Percentiles rank a stretch among this genome's conserved stretches.
These are phyloP conservation scores for Chionis minor DNA, from an alignment of 2,113 vertebrate species.

Conservation along the genomic window DNA sequence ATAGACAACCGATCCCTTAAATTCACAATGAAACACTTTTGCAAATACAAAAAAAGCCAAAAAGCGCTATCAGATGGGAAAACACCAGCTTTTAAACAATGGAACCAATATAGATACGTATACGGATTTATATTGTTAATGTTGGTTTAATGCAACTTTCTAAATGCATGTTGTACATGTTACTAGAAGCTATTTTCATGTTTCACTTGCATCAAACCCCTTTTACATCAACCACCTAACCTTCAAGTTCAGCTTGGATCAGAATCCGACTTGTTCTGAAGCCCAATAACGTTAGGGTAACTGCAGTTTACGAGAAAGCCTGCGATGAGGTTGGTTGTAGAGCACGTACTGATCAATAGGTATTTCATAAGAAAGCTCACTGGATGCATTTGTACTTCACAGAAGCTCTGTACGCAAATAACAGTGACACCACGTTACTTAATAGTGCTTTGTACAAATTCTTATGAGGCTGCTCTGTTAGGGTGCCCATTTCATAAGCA, in stretches of 20 bases:
- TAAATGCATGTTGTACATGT: rapidly evolving
- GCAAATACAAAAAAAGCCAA: neutral
- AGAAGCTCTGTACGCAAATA: neutral
- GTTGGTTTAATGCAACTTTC: neutral
- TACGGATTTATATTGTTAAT: neutral
- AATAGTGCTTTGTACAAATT: neutral
- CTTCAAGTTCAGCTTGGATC: neutral
- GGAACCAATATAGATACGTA: rapidly evolving
- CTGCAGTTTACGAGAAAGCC: neutral
- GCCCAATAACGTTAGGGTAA: rapidly evolving
- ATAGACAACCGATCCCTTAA: neutral
- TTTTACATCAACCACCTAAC: neutral
- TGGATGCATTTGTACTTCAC: neutral
- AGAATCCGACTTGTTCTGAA: neutral
- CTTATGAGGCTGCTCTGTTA: neutral
- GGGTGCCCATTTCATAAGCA: neutral
- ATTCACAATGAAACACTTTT: neutral
- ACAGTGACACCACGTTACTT: rapidly evolving
- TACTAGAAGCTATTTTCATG: neutral
- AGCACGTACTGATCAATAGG: neutral
- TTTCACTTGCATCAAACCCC: neutral
- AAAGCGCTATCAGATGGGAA: neutral
- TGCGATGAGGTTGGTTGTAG: neutral
- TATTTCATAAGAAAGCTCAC: neutral
- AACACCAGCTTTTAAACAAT: neutral